Evolutionary conservation across 2,113 vertebrate species (phyloP).

Genomic region (Gymnobelideus leadbeateri): DNA sequence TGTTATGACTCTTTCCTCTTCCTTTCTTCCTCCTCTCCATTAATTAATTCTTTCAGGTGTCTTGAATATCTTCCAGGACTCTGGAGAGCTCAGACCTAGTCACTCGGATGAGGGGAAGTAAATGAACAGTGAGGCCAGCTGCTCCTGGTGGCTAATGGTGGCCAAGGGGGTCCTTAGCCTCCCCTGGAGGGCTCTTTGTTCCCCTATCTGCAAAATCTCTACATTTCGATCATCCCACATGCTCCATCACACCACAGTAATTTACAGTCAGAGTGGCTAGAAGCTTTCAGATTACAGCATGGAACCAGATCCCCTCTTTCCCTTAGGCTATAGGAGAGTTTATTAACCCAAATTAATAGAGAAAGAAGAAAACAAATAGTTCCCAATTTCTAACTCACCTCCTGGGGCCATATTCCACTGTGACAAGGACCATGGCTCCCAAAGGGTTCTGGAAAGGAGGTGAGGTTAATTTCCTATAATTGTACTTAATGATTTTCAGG

Average conservation of each 20-base stretch:
- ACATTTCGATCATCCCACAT: neutral
- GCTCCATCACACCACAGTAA: too few species aligned
- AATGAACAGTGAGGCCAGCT: constrained; percentile 14
- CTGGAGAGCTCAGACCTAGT: constrained; percentile 14
- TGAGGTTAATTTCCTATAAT: constrained; percentile 75
- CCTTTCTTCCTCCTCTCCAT: neutral
- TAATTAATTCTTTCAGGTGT: constrained; percentile 69
- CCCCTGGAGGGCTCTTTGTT: fast-evolving
- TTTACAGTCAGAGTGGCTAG: neutral
- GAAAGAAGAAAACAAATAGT: constrained; percentile 42
- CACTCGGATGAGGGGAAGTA: constrained; percentile 27
- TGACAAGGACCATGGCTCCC: neutral
- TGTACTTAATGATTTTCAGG: constrained; percentile 74
- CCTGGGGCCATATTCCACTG: fast-evolving
- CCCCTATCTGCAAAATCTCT: neutral
- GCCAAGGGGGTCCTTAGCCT: neutral
- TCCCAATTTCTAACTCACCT: neutral
- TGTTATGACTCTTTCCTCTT: neutral
- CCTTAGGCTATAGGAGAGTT: constrained; percentile 47
- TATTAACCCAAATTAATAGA: constrained; percentile 72
- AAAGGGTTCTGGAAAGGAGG: constrained; percentile 8
- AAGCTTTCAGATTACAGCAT: neutral
- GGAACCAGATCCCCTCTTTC: constrained; percentile 40
- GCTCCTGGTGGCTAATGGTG: constrained; percentile 48
- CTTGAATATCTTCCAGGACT: constrained; percentile 1